These are phyloP conservation scores for Ctenopoma multispine DNA, from an alignment of 2,797 vertebrate genomes.

Conservation along the genomic window DNA sequence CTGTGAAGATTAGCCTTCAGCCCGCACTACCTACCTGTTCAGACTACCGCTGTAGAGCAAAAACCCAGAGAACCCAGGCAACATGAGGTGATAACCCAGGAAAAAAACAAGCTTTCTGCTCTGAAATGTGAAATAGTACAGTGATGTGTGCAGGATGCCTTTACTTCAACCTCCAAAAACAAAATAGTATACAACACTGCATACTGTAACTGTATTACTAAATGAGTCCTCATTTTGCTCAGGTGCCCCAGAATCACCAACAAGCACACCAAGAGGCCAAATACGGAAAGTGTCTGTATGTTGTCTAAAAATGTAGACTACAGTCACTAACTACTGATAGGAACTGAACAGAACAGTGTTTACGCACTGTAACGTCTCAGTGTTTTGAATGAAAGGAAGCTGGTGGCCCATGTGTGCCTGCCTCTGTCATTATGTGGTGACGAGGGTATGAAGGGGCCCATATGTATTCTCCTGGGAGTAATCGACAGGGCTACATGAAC, in stretches of 20 bases:
- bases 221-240: background rate
- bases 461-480: constrained; percentile 66
- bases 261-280: constrained; percentile 5
- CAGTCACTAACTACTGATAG: background rate
- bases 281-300: background rate
- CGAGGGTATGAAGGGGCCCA: constrained; percentile 50
- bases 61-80: constrained; percentile 29
- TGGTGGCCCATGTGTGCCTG: constrained; percentile 14
- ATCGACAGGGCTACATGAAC: constrained; percentile 58
- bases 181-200: background rate
- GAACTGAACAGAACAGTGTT: constrained; percentile 26
- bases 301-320: background rate
- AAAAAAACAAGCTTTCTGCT: constrained; percentile 18
- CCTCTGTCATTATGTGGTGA: constrained; percentile 36
- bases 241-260: background rate
- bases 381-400: constrained; percentile 24
- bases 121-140: constrained; percentile 1
- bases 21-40: constrained; percentile 54
- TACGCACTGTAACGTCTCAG: background rate
- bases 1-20: constrained; percentile 77
- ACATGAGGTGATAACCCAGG: constrained; percentile 42
- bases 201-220: background rate
- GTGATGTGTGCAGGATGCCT: background rate
- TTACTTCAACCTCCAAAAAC: constrained; percentile 2
- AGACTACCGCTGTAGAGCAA: constrained; percentile 35